Conservation (phyloP, 1,140 invertebrate genomes). For the Dermatophagoides farinae region DNA sequence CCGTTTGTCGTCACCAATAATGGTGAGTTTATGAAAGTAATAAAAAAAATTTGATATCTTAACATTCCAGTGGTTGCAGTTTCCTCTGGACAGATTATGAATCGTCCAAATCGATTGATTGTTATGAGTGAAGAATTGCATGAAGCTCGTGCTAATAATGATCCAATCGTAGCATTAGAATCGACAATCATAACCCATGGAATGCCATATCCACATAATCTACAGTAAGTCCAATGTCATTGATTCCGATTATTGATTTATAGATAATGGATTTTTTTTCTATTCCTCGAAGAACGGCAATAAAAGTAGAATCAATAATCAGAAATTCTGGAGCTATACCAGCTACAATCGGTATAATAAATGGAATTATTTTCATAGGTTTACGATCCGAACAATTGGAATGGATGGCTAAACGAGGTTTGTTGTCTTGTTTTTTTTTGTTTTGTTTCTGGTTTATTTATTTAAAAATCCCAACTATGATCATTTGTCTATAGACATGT, state of each 20-base stretch:
- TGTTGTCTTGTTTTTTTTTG: not conserved
- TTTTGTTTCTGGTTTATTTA: no score
- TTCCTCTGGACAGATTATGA: no score
- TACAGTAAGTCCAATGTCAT: conserved; percentile 31
- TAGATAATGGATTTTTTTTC: not conserved
- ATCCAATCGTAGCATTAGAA: conserved; percentile 77
- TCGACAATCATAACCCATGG: conserved; percentile 96
- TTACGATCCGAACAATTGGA: conserved; percentile 40
- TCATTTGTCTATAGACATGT: no score
- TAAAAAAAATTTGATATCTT: no score
- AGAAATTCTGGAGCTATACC: conserved; percentile 55
- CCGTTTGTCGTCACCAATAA: no score
- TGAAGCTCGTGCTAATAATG: conserved; percentile 32
- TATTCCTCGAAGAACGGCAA: conserved; percentile 39
- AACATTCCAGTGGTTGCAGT: no score
- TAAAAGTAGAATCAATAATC: conserved; percentile 55
- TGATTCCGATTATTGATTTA: not conserved
- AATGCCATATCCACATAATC: conserved; percentile 82
- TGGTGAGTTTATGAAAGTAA: no score
- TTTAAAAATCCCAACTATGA: no score
- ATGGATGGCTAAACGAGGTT: conserved; percentile 23
- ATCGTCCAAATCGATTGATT: not conserved
- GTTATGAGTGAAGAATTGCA: conserved; percentile 24
- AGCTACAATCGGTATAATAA: conserved; percentile 72
- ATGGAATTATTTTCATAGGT: conserved; percentile 65